Evolutionary conservation across 2,113 vertebrate genomes (phyloP).

Genomic region (Nibea coibor): DNA sequence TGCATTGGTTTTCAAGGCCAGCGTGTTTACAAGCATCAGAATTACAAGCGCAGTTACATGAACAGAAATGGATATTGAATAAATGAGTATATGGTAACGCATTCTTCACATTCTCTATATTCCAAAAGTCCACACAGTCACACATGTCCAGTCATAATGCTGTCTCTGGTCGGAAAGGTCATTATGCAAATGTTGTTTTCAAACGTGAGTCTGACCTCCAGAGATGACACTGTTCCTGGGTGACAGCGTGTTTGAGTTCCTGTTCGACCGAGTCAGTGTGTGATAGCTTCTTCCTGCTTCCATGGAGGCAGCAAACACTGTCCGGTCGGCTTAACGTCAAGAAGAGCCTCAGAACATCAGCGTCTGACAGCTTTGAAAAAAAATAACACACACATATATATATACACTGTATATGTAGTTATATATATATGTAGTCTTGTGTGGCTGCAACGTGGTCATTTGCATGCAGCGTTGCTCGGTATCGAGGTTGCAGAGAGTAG

Average conservation of each 20-base stretch:
- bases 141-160: neutral
- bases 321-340: constrained; percentile 63
- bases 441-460: constrained; percentile 10
- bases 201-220: constrained; percentile 6
- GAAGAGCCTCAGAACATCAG: constrained; percentile 43
- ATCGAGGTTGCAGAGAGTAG: neutral
- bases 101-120: neutral
- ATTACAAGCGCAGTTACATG: neutral
- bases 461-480: constrained; percentile 4
- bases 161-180: constrained; percentile 25
- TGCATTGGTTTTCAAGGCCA: neutral
- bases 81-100: neutral
- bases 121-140: neutral
- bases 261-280: constrained; percentile 43
- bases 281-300: constrained; percentile 46
- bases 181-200: constrained; percentile 9
- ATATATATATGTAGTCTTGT: neutral
- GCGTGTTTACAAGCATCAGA: neutral
- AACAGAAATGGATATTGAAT: neutral
- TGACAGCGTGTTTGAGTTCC: constrained; percentile 42
- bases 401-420: neutral
- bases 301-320: constrained; percentile 41
- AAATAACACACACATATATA: constrained; percentile 10
- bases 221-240: constrained; percentile 3
- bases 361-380: constrained; percentile 18